Conservation (phyloP, 2,797 vertebrate genomes). For the Platalea minor region DNA sequence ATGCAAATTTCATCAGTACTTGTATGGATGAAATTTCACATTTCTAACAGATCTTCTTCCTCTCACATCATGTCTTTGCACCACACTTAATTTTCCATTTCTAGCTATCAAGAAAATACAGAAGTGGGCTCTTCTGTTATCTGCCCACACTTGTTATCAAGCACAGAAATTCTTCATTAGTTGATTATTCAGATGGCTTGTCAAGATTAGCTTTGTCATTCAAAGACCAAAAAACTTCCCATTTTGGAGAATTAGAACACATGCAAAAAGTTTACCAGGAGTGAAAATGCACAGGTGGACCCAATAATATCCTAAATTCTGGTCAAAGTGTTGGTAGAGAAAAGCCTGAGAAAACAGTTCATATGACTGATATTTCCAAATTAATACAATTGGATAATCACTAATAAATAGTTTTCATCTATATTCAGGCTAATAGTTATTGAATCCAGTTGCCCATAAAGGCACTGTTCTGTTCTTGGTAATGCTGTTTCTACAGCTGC, state of each 20-base stretch:
- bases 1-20: conserved; percentile 1
- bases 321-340: not conserved
- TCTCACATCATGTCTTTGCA: conserved; percentile 5
- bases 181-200: conserved; percentile 34
- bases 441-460: not conserved
- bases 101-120: conserved; percentile 22
- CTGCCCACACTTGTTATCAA: conserved; percentile 20
- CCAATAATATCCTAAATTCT: not conserved
- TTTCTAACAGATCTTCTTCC: not conserved
- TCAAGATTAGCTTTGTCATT: conserved; percentile 30
- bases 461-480: not conserved
- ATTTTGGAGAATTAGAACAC: not conserved
- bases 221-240: not conserved
- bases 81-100: conserved; percentile 15
- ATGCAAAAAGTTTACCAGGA: not conserved
- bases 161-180: conserved; percentile 27
- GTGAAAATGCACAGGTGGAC: not conserved
- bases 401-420: not conserved
- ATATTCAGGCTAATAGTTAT: not conserved
- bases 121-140: conserved; percentile 21
- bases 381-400: not conserved
- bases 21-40: conserved; percentile 24
- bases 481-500: not conserved
- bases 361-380: not conserved
- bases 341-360: not conserved